phyloP scores from a whole-genome alignment of 2,797 vertebrate species.

The Coendou prehensilis region DNA sequence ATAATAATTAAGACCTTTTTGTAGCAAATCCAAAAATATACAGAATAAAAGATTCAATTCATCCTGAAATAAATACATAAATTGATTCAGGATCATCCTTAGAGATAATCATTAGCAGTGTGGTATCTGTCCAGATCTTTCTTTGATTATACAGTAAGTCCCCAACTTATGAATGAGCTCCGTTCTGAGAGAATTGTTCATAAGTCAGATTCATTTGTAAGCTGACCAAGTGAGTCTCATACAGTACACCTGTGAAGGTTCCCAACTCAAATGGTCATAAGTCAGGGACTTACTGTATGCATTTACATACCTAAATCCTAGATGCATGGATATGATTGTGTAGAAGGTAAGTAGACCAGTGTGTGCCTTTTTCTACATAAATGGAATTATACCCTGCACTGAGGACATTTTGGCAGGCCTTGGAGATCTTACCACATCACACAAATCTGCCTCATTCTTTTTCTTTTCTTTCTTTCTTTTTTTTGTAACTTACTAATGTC shows the following conservation, averaged over 20 bases:
- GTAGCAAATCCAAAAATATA: conserved; percentile 37
- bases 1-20: neutral
- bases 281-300: neutral
- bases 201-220: neutral
- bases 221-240: neutral
- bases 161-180: neutral
- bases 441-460: neutral
- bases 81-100: neutral
- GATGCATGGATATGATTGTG: neutral
- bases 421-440: neutral
- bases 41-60: conserved; percentile 56
- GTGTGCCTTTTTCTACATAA: neutral
- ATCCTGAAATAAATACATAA: neutral
- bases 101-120: conserved; percentile 45
- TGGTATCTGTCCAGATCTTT: neutral
- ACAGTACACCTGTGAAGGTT: neutral
- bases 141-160: neutral
- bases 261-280: neutral
- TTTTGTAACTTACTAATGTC: neutral
- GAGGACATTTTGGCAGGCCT: conserved; percentile 31
- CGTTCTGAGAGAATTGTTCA: neutral
- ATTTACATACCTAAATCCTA: conserved; percentile 18
- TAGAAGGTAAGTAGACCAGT: neutral
- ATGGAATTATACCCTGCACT: conserved; percentile 35
- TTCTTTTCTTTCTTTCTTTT: neutral